Evolutionary conservation across 2,113 vertebrate species (phyloP), one percentile per base, ranked within the genome.

Genomic region (Pangasianodon hypophthalmus): DNA sequence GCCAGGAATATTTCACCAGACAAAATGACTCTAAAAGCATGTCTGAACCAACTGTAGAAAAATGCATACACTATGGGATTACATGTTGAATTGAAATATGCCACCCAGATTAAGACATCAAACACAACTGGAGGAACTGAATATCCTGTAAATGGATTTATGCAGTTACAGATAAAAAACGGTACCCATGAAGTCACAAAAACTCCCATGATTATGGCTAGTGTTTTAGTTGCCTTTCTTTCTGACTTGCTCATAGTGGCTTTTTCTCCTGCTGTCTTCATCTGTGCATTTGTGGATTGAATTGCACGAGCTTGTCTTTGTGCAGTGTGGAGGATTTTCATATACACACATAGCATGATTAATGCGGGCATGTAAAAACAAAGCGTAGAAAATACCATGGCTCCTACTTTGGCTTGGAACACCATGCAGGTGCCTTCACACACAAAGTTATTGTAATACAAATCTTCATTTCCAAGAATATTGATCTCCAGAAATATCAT

Each of bases 121-220:
- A 94, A 94, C 89, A 96, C 71, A 84, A 94, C 0, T 21, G 94
- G 92, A 11, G 96, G 95, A 54, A 95, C 92, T 13, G 90, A 29
- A 0, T 97, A 97, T 67, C 93, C 94, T 87, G 95, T 91, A 88
- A 97, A 96, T 16, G 96, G 96, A 88, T 96, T 94, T 4, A 93
- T 92, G 73, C 93, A 92, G n/a, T 94, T 96, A 87, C 96, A 96
- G 87, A 97, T 91, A 87, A 97, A 97, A 90, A 97, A 97, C 0
- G 96, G 97, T n/a, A 94, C 94, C 97, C 97, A 97, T 67, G 96
- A 97, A 16, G 94, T 90, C 8, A 97, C 92, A 90, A 97, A 97
- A 19, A 94, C 95, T 2, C 97, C 97, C 85, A 97, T 92, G 86
- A 97, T 94, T 77, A 96, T 94, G 8, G 96, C 96, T 90, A 97